Evolutionary conservation across 92 coral and sea anemone genomes (phyloP), one percentile per base, ranked within the genome.

Genomic region (Actinernus sp.): DNA sequence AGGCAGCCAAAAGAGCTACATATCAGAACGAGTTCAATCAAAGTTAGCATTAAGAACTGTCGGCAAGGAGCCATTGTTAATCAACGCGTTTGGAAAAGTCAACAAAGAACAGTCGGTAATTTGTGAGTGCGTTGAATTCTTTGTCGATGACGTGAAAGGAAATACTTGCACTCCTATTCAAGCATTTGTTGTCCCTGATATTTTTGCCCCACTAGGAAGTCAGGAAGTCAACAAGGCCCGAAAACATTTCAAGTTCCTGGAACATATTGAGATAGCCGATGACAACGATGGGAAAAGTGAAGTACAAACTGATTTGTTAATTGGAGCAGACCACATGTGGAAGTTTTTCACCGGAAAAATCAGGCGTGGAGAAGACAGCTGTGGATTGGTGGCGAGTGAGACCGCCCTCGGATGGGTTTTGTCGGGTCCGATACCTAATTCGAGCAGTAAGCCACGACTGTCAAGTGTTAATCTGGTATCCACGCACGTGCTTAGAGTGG

Each of bases 1-100:
- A 24, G 92, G 87, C 3, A 79, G 83, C 55, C 92, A 86, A 61
- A 68, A 72, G 46, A 86, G 83, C 18, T 83, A 75, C 55, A 51
- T 82, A 7, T 74, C 83, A 0, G 20, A 65, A 66, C 39, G 30
- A 20, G 72, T 63, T 2, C 51, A 50, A 10, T 26, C 79, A 21
- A 61, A 73, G 55, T 45, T 67, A 57, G 31, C 38, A 7, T 29
- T 61, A 13, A 47, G 71, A 4, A 46, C 79, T 22, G 71, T 26
- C 31, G 56, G 58, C 43, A 73, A 46, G 29, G 74, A 79, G 56
- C 10, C 79, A 6, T 69, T 72, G 25, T 36, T 73, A 66, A 72
- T 72, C 29, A 65, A 85, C 74, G 61, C 79, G 8, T 75, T 68
- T 71, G 84, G 84, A 60, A 44, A 24, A 24, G 70, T 44, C 31